Evolutionary conservation across 2,797 vertebrate species (phyloP).

Genomic region (Hydrocynus forskahlii): DNA sequence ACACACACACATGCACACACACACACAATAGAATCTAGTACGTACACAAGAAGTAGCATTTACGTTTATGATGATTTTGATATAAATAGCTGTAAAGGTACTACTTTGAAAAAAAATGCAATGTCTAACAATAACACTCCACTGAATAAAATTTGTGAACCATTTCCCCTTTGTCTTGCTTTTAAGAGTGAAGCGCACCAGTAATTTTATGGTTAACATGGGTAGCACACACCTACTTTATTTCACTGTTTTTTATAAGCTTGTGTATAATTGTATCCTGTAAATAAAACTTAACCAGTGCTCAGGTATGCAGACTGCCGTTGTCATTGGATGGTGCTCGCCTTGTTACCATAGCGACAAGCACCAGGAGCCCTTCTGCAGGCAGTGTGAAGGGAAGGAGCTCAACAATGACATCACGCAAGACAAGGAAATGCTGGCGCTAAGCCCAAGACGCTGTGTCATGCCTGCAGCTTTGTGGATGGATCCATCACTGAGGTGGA

Average conservation of each 20-base stretch:
- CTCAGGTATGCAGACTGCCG: constrained; percentile 23
- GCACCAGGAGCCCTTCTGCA: constrained; percentile 60
- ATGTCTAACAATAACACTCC: too few species aligned
- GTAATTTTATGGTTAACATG: not conserved
- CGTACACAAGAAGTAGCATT: not conserved
- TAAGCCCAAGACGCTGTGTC: constrained; percentile 49
- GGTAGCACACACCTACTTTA: not conserved
- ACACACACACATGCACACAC: not conserved
- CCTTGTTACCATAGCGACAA: constrained; percentile 73
- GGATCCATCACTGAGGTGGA: constrained; percentile 34
- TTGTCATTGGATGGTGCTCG: constrained; percentile 61
- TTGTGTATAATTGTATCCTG: not conserved
- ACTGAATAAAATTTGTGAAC: not conserved
- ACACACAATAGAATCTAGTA: constrained; percentile 44
- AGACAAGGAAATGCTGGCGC: constrained; percentile 47
- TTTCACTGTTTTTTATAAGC: not conserved
- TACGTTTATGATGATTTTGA: not conserved
- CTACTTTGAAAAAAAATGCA: not conserved
- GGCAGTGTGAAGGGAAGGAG: constrained; percentile 66
- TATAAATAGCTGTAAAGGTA: not conserved
- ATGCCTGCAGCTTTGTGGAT: constrained; percentile 42
- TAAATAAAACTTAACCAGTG: constrained; percentile 25
- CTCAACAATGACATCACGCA: constrained; percentile 67
- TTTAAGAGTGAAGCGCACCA: not conserved
- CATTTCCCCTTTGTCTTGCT: not conserved